These are phyloP conservation scores for Pelochelys cantorii DNA, from an alignment of 2,797 vertebrate genomes.

Conservation along the genomic window DNA sequence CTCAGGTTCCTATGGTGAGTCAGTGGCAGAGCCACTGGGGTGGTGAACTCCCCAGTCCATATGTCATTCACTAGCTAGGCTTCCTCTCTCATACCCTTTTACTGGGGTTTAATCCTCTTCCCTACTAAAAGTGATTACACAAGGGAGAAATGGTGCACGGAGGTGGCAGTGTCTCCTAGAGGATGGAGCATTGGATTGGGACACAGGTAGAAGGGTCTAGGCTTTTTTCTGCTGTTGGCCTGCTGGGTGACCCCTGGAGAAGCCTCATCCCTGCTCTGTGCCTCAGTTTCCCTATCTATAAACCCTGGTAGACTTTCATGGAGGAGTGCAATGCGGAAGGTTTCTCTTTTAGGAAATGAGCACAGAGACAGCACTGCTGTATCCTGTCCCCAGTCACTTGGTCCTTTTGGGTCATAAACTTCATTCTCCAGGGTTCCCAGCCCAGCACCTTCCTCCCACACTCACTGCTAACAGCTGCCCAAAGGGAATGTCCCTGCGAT, in stretches of 20 bases:
- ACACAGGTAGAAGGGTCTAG: neutral
- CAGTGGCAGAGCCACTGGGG: neutral
- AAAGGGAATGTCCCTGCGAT: neutral
- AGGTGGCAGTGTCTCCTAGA: neutral
- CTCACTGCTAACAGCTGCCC: neutral
- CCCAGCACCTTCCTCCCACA: neutral
- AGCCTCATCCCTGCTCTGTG: neutral
- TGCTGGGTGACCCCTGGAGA: neutral
- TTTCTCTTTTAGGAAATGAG: neutral
- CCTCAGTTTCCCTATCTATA: neutral
- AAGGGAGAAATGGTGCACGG: neutral
- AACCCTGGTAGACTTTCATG: neutral
- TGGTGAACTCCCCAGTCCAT: neutral
- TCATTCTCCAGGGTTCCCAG: neutral
- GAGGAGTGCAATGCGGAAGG: neutral
- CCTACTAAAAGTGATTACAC: neutral
- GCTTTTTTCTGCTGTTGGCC: neutral
- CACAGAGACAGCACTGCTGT: neutral
- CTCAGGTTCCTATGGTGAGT: neutral
- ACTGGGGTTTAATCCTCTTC: neutral
- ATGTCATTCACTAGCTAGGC: neutral
- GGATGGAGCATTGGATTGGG: neutral
- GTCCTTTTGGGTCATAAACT: neutral
- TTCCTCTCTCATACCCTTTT: neutral
- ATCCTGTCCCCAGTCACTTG: neutral